Conservation (phyloP, 2,888 invertebrate genomes). For the Ceramica pisi region DNA sequence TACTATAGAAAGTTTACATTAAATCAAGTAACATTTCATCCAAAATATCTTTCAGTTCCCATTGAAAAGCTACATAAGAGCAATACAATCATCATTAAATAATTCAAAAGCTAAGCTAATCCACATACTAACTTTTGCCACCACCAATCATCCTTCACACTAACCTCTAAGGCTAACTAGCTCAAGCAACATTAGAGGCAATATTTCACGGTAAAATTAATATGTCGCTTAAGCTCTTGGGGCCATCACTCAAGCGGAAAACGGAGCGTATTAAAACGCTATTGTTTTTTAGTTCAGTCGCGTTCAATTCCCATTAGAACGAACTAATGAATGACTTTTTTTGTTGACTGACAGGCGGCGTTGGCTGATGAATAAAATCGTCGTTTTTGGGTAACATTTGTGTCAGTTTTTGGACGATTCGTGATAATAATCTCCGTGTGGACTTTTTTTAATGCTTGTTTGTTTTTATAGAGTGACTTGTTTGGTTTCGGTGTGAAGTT, state of each 20-base stretch:
- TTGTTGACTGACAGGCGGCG: constrained; percentile 63
- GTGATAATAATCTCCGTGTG: constrained; percentile 29
- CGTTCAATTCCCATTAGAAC: constrained; percentile 81
- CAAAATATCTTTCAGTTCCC: not conserved
- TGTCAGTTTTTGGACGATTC: constrained; percentile 37
- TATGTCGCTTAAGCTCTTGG: constrained; percentile 62
- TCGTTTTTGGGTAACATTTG: constrained; percentile 48
- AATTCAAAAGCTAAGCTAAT: constrained; percentile 14
- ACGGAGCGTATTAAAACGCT: constrained; percentile 72
- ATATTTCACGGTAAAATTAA: constrained; percentile 64
- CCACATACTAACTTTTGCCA: not conserved
- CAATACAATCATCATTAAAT: constrained; percentile 29
- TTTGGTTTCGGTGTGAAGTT: constrained; percentile 5
- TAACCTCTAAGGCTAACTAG: not conserved
- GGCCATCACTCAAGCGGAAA: constrained; percentile 66
- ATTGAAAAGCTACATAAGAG: not conserved
- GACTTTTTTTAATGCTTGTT: constrained; percentile 17
- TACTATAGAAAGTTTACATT: too few relatives aligned
- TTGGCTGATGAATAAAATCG: constrained; percentile 63
- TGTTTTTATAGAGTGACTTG: not conserved
- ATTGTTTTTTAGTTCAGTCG: constrained; percentile 72
- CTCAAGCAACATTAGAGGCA: constrained; percentile 27
- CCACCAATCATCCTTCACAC: not conserved
- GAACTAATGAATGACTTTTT: constrained; percentile 63
- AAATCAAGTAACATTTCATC: not conserved